These are phyloP conservation scores for Molossus molossus DNA, from an alignment of 2,797 vertebrate genomes.

Conservation along the genomic window DNA sequence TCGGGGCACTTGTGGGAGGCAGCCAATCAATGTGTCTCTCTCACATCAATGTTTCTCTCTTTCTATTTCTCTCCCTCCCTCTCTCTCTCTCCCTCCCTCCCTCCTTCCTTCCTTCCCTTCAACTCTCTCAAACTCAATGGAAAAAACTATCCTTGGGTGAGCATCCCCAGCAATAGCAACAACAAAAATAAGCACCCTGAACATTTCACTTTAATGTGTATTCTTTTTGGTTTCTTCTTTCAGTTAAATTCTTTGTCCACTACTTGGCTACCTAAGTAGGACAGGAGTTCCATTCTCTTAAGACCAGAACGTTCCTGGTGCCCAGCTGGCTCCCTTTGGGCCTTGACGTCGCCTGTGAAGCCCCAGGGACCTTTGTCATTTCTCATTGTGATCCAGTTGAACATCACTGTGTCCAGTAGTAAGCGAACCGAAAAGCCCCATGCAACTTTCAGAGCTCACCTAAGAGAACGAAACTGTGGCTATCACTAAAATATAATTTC, in stretches of 20 bases:
- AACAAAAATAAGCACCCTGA: background rate
- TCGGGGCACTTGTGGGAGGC: too few species aligned
- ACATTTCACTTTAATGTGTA: background rate
- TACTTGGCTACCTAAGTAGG: background rate
- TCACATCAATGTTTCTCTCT: too few species aligned
- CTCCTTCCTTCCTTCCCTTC: too few species aligned
- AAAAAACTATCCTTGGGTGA: too few species aligned
- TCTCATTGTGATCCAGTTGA: background rate
- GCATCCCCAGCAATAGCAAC: too few species aligned
- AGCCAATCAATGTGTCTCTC: too few species aligned
- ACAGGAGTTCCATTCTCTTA: background rate
- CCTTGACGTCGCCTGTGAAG: background rate
- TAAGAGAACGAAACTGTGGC: slow-evolving; percentile 14
- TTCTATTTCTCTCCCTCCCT: too few species aligned
- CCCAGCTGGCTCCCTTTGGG: background rate
- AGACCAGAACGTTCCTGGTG: background rate
- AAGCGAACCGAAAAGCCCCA: background rate
- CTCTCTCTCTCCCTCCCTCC: too few species aligned
- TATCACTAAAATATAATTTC: slow-evolving; percentile 20
- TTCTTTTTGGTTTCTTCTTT: background rate
- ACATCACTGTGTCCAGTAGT: background rate
- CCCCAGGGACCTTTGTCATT: background rate
- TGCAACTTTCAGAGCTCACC: background rate
- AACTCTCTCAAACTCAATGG: too few species aligned
- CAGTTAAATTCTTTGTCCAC: background rate